phyloP scores from a whole-genome alignment of 2,113 vertebrate genomes.

The Megalops atlanticus region DNA sequence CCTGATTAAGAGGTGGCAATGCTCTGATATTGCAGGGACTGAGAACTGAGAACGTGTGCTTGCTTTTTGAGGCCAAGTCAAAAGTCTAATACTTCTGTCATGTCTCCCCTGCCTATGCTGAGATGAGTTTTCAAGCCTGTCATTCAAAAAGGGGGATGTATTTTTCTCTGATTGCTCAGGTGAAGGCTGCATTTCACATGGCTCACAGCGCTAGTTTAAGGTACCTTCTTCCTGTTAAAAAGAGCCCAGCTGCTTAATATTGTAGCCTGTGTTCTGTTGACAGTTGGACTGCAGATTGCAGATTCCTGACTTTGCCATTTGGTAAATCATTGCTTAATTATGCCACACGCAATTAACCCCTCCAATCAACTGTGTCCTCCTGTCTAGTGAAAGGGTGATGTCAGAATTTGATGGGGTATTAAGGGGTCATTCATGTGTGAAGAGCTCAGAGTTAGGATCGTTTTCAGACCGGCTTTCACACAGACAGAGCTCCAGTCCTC shows the following conservation, averaged over 20 bases:
- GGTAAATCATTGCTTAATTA: conserved; percentile 75
- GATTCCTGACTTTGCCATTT: conserved; percentile 40
- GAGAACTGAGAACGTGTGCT: neutral
- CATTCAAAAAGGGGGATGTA: neutral
- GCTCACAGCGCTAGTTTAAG: neutral
- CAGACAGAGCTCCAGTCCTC: conserved; percentile 41
- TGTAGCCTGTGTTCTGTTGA: neutral
- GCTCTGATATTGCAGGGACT: conserved; percentile 21
- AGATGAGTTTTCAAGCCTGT: conserved; percentile 8
- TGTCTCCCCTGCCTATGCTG: conserved; percentile 5
- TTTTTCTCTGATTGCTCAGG: neutral
- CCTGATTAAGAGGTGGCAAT: conserved; percentile 33
- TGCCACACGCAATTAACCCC: conserved; percentile 73
- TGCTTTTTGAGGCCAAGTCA: conserved; percentile 45
- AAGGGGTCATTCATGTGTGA: conserved; percentile 28
- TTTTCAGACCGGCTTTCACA: conserved; percentile 44
- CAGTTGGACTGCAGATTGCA: neutral
- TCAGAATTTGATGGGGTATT: conserved; percentile 69
- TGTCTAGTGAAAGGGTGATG: conserved; percentile 72
- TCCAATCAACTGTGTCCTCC: conserved; percentile 70
- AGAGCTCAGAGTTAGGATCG: conserved; percentile 30
- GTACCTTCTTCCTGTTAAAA: neutral
- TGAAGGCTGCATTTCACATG: neutral
- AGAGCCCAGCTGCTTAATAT: neutral
- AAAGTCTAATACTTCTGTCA: no score